These are phyloP conservation scores for Pyrocoelia pectoralis DNA, from an alignment of 2,888 invertebrate genomes.

Conservation along the genomic window DNA sequence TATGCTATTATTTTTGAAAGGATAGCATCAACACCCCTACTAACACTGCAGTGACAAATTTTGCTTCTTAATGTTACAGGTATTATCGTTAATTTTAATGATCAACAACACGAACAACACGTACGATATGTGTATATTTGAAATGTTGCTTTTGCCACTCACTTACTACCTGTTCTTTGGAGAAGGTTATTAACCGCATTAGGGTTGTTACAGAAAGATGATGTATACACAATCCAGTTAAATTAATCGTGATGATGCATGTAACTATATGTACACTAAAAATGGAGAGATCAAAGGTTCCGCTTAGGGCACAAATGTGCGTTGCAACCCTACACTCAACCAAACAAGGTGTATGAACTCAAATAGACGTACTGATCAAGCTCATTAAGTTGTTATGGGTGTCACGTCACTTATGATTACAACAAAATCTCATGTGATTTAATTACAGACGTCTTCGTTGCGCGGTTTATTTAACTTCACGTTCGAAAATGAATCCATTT, in stretches of 20 bases:
- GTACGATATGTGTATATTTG: too few species aligned
- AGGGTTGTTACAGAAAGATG: constrained; percentile 40
- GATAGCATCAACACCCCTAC: too few species aligned
- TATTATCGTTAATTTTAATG: too few species aligned
- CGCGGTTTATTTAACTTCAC: neutral
- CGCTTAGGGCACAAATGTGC: constrained; percentile 39
- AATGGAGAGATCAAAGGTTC: constrained; percentile 46
- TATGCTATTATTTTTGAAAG: too few species aligned
- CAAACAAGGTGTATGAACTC: constrained; percentile 47
- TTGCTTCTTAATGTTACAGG: too few species aligned
- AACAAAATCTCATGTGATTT: constrained; percentile 7
- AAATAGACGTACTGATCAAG: constrained; percentile 41
- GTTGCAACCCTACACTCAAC: constrained; percentile 39
- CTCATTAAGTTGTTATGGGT: constrained; percentile 43
- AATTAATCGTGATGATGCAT: constrained; percentile 55
- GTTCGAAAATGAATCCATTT: neutral
- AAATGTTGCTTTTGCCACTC: neutral
- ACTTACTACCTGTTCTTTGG: constrained; percentile 37
- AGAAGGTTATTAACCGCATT: constrained; percentile 20
- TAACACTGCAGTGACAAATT: too few species aligned
- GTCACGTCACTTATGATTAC: constrained; percentile 34
- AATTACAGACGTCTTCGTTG: neutral
- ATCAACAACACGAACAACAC: too few species aligned
- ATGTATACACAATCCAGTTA: constrained; percentile 44
- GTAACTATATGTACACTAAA: constrained; percentile 46